Conservation (phyloP, 2,888 invertebrate genomes). For the Hydraecia micacea region DNA sequence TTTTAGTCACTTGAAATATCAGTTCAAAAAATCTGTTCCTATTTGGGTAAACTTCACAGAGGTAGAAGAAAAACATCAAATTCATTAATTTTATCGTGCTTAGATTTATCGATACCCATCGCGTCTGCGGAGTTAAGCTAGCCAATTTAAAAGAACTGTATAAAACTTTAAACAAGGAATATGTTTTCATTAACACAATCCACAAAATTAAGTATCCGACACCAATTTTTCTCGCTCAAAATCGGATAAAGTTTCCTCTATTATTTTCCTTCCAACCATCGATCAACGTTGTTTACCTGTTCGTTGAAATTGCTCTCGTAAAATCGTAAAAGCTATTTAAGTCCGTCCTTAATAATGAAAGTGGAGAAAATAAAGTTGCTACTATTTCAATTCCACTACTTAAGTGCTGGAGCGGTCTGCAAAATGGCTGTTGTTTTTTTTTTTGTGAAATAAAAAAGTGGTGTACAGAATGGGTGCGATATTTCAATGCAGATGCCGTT, state of each 20-base stretch:
- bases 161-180: background rate
- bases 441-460: constrained; percentile 32
- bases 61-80: background rate
- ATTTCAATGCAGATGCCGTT: constrained; percentile 44
- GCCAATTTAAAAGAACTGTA: background rate
- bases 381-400: constrained; percentile 61
- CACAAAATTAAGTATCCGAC: constrained; percentile 21
- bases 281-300: constrained; percentile 56
- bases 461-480: constrained; percentile 51
- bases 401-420: constrained; percentile 56
- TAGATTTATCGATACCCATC: too few species aligned
- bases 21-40: background rate
- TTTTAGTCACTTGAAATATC: background rate
- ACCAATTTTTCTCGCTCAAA: constrained; percentile 6
- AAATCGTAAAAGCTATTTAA: constrained; percentile 41
- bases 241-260: constrained; percentile 22
- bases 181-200: background rate
- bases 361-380: constrained; percentile 51
- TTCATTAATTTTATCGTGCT: too few species aligned
- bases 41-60: background rate
- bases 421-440: constrained; percentile 49
- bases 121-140: background rate
- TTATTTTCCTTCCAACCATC: constrained; percentile 34
- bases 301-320: constrained; percentile 38
- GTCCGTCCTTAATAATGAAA: constrained; percentile 34